Base-by-base conservation (phyloP, 2,797 vertebrate species). In the Phalanger gymnotis region DNA sequence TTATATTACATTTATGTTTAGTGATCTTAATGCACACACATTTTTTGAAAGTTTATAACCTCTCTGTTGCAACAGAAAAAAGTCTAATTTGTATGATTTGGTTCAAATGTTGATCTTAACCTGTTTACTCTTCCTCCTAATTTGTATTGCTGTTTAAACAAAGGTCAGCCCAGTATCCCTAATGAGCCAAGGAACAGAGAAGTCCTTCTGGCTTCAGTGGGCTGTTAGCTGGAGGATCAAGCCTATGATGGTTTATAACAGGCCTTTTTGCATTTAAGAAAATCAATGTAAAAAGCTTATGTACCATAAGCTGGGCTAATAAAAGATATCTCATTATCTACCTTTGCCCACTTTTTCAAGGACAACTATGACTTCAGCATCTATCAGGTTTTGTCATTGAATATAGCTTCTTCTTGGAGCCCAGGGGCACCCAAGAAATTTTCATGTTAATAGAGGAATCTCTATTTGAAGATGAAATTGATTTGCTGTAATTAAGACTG, bases 401-500 rank as follows among this genome's bases (percentile, higher is more conserved):
- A 96, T 90, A 97, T 40, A 95, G 73, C 95, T 53, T 91, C 89
- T 95, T 2, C 53, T 96, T 93, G 25, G 57, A 54, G 91, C 92
- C 51, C 92, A 92, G 61, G 91, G 90, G 95, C 14, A n/a, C 66
- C 47, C 7, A 92, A 96, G n/a, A 10, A 89, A 97, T 95, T 97
- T 96, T 96, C 93, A 87, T 90, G n/a, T 94, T 90, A 90, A 90
- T 91, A 87, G 73, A 90, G 96, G 96, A 96, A 97, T 97, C 97
- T 96, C 95, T 58, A 96, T 91, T 94, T 93, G 95, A 95, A 96
- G 97, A 97, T 96, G 94, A 96, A 97, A 97, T 47, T 97, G 97
- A 96, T 97, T 94, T 94, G 90, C 87, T 96, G 2, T 95, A 97
- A 31, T 96, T 96, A 94, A 55, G 91, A 54, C 94, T 81, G 56